Evolutionary conservation across 2,888 invertebrate genomes (phyloP).

Genomic region (Ennomos quercinarius): DNA sequence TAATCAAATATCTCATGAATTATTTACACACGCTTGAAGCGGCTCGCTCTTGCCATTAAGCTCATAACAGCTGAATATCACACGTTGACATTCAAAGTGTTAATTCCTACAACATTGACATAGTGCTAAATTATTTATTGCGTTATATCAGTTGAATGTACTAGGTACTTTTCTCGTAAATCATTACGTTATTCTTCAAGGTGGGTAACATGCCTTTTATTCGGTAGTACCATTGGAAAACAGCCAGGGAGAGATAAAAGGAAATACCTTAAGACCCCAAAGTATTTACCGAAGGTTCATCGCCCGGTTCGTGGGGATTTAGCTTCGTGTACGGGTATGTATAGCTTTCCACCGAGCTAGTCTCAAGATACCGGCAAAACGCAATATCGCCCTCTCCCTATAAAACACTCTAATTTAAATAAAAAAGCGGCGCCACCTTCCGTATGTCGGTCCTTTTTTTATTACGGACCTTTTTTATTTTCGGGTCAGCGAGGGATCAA

Average conservation of each 20-base stretch:
- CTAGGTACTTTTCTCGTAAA: constrained; percentile 41
- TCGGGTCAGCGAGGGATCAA: constrained; percentile 85
- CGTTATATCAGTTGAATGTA: constrained; percentile 29
- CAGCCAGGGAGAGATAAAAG: constrained; percentile 52
- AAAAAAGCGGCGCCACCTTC: constrained; percentile 85
- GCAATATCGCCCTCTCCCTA: constrained; percentile 84
- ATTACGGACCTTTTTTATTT: constrained; percentile 85
- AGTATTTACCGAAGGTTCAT: constrained; percentile 67
- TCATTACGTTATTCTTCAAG: constrained; percentile 42
- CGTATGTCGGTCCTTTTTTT: constrained; percentile 85
- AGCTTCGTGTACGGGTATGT: constrained; percentile 66
- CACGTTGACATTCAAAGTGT: constrained; percentile 42
- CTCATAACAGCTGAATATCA: constrained; percentile 55
- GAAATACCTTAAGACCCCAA: constrained; percentile 61
- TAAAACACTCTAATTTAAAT: constrained; percentile 86
- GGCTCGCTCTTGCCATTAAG: constrained; percentile 53
- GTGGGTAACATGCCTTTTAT: constrained; percentile 48
- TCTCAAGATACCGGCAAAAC: constrained; percentile 80
- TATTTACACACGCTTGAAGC: constrained; percentile 57
- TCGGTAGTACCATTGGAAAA: constrained; percentile 53
- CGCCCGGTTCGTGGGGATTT: constrained; percentile 61
- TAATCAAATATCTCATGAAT: constrained; percentile 70
- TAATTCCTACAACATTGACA: constrained; percentile 34
- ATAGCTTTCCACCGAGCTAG: constrained; percentile 73
- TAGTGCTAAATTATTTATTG: constrained; percentile 37